Conservation (phyloP, 2,113 vertebrate genomes). For the Todiramphus saurophagus region DNA sequence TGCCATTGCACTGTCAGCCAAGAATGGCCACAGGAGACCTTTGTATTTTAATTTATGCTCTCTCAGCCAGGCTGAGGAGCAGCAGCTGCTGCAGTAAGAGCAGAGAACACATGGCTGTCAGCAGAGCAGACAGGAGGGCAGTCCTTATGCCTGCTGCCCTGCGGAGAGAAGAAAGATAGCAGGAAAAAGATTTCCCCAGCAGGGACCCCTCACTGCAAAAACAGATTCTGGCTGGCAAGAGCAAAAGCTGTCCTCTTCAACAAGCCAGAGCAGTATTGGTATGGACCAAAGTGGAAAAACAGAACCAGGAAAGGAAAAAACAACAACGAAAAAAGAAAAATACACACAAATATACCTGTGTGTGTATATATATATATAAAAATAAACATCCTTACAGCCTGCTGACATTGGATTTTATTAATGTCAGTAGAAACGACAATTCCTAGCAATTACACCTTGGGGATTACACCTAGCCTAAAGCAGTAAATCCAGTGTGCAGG, state of each 20-base stretch:
- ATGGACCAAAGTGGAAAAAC: background rate
- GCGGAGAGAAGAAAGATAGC: background rate
- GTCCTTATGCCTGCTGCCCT: background rate
- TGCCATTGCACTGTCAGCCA: slow-evolving; percentile 3
- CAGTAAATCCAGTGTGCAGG: background rate
- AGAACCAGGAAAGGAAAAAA: background rate
- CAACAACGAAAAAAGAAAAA: too few relatives aligned
- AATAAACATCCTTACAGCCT: background rate
- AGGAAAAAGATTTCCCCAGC: slow-evolving; percentile 8
- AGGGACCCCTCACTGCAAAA: slow-evolving; percentile 32
- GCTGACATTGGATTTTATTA: background rate
- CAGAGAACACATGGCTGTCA: background rate
- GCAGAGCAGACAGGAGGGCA: slow-evolving; percentile 13
- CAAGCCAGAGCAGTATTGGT: background rate
- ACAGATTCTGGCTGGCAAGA: slow-evolving; percentile 14
- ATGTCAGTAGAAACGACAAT: background rate
- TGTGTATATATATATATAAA: too few relatives aligned
- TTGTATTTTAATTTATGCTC: slow-evolving; percentile 59
- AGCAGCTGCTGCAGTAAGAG: slow-evolving; percentile 33
- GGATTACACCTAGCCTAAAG: background rate
- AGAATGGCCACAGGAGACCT: slow-evolving; percentile 43
- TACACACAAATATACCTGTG: background rate
- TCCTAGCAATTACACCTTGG: background rate
- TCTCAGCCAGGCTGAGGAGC: slow-evolving; percentile 12
- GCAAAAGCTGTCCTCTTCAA: background rate